Evolutionary conservation across 2,888 invertebrate genomes (phyloP).

Genomic region (Volucella inanis): DNA sequence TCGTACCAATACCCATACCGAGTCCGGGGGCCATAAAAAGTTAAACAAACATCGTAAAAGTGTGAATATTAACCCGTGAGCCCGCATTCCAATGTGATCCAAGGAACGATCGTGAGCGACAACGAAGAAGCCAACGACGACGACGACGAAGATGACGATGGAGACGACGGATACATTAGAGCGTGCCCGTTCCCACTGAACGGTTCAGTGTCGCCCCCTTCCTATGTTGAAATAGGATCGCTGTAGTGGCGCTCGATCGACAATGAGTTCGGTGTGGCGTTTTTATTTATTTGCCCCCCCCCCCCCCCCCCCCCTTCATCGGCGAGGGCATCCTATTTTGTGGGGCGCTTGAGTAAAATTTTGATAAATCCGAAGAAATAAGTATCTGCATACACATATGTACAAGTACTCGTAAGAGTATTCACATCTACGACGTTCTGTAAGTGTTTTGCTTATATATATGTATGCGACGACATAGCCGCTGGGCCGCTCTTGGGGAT

Average conservation of each 20-base stretch:
- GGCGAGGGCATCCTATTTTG: slow-evolving; percentile 53
- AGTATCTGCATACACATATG: slow-evolving; percentile 42
- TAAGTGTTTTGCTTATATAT: no score
- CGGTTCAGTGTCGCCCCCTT: slow-evolving; percentile 44
- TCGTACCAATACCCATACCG: slow-evolving; percentile 13
- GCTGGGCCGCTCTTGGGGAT: background rate
- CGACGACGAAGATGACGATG: background rate
- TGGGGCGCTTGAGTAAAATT: slow-evolving; percentile 59
- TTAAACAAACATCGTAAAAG: slow-evolving; percentile 73
- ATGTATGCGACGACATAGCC: no score
- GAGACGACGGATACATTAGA: slow-evolving; percentile 43
- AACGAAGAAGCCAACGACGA: background rate
- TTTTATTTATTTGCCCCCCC: slow-evolving; percentile 6
- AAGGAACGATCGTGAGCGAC: slow-evolving; percentile 47
- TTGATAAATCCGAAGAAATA: slow-evolving; percentile 51
- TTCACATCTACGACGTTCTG: slow-evolving; percentile 4
- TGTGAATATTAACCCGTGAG: slow-evolving; percentile 73
- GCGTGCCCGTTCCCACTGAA: slow-evolving; percentile 56
- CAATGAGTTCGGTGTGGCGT: slow-evolving; percentile 41
- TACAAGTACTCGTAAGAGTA: background rate
- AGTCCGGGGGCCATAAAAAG: slow-evolving; percentile 59
- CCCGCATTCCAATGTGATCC: slow-evolving; percentile 72
- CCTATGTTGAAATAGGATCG: slow-evolving; percentile 52
- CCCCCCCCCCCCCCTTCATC: background rate
- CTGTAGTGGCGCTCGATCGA: slow-evolving; percentile 64